Evolutionary conservation across 2,113 vertebrate species (phyloP).

Genomic region (Larimichthys polyactis): DNA sequence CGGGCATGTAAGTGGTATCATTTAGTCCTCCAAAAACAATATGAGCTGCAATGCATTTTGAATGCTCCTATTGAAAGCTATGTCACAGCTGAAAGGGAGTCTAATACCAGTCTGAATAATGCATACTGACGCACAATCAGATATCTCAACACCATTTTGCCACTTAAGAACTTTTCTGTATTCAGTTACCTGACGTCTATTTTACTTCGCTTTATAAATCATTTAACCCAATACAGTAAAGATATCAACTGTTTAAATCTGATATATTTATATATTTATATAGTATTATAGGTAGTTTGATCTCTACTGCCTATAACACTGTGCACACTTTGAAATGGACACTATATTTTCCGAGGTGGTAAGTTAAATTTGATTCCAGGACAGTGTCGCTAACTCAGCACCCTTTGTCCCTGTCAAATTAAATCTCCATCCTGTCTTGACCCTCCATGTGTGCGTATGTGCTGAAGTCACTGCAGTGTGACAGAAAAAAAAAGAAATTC

Average conservation of each 20-base stretch:
- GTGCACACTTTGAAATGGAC: background rate
- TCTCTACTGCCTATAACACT: constrained; percentile 6
- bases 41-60: constrained; percentile 60
- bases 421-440: background rate
- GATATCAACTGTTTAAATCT: constrained; percentile 34
- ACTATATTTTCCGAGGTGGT: background rate
- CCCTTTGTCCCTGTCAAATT: background rate
- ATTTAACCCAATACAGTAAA: constrained; percentile 54
- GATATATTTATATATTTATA: constrained; percentile 12
- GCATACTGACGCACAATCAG: constrained; percentile 72
- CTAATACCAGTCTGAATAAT: constrained; percentile 76
- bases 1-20: constrained; percentile 18
- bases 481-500: background rate
- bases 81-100: constrained; percentile 63
- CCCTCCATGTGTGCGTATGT: background rate
- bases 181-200: constrained; percentile 66
- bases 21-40: constrained; percentile 56
- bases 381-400: background rate
- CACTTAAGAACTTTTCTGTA: constrained; percentile 61
- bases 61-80: constrained; percentile 62
- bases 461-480: background rate
- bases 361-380: constrained; percentile 10
- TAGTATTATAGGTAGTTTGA: constrained; percentile 1
- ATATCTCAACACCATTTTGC: constrained; percentile 75
- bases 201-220: constrained; percentile 55